Evolutionary conservation across 2,888 invertebrate genomes (phyloP).

Genomic region (Margaritifera margaritifera): DNA sequence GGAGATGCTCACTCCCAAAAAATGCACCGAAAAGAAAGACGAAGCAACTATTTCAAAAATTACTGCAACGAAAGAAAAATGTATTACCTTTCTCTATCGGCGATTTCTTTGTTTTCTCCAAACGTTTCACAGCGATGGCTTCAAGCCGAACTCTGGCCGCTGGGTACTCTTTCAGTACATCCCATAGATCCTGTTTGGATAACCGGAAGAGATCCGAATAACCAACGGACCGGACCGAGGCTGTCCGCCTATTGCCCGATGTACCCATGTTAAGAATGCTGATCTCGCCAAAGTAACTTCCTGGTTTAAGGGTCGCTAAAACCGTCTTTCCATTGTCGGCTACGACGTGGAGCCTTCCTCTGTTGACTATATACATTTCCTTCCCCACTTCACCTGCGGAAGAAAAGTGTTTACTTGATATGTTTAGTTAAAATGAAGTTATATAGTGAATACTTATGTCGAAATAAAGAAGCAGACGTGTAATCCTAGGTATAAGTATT

Average conservation of each 20-base stretch:
- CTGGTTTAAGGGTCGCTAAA: conserved; percentile 96
- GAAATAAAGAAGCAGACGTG: no score
- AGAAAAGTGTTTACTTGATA: background rate
- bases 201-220: conserved; percentile 99
- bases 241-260: conserved; percentile 98
- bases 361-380: conserved; percentile 99
- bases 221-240: conserved; percentile 97
- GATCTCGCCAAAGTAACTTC: conserved; percentile 99
- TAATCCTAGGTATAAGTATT: no score
- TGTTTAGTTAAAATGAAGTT: no score
- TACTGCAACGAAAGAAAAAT: background rate
- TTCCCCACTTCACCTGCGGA: conserved; percentile 96
- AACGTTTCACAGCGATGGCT: conserved; percentile 96
- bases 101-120: conserved; percentile 94
- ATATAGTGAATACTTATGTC: no score
- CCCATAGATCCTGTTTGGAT: conserved; percentile 99
- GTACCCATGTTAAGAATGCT: conserved; percentile 93
- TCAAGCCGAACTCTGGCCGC: conserved; percentile 83
- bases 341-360: conserved; percentile 79
- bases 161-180: conserved; percentile 87
- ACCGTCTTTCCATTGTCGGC: conserved; percentile 95
- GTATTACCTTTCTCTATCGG: conserved; percentile 65
- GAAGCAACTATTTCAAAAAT: background rate
- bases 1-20: no score
- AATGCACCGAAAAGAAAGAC: no score